These are phyloP conservation scores for Caenorhabditis briggsae DNA, from an alignment of 1,140 invertebrate species.

Conservation along the genomic window DNA sequence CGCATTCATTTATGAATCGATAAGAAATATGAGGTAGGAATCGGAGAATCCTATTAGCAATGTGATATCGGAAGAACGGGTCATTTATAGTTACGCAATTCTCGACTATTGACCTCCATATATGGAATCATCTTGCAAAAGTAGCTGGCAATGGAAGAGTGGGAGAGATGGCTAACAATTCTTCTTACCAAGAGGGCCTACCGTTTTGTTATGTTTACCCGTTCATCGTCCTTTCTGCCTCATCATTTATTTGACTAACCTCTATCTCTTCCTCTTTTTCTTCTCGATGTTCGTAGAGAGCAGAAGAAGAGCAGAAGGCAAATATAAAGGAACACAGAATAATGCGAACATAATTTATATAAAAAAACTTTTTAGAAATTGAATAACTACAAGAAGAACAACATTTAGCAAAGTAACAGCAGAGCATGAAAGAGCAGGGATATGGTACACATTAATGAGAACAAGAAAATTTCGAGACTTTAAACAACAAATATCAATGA, in stretches of 20 bases:
- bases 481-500: too few relatives aligned
- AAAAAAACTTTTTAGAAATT: background rate
- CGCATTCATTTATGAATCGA: background rate
- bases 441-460: too few relatives aligned
- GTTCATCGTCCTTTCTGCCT: conserved; percentile 9
- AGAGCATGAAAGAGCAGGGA: background rate
- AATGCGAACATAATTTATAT: background rate
- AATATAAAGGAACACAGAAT: conserved; percentile 24
- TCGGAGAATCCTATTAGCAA: background rate
- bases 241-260: conserved; percentile 53
- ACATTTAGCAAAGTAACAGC: background rate
- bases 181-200: background rate
- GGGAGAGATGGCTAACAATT: background rate
- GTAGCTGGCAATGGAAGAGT: background rate
- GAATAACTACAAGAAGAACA: background rate
- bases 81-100: background rate
- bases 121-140: background rate
- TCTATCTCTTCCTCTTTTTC: background rate
- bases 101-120: background rate
- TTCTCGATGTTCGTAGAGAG: background rate
- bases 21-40: conserved; percentile 26
- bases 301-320: conserved; percentile 7
- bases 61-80: background rate
- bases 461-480: too few relatives aligned
- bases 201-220: conserved; percentile 50